Conservation (phyloP, 2,888 invertebrate species). For the Eulithis testata region DNA sequence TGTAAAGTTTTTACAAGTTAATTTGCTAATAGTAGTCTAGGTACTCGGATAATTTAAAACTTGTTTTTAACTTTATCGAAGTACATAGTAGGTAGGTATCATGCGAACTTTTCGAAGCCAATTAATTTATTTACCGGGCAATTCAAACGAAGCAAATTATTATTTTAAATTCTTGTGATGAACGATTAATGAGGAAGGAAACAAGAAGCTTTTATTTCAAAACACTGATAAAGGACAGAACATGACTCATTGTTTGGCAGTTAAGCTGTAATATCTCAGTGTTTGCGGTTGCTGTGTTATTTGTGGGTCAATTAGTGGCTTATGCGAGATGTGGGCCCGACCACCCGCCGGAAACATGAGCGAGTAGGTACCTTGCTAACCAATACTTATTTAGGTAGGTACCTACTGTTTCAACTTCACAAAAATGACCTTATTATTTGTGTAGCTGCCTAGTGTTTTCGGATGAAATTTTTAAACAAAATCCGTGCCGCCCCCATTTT, state of each 20-base stretch:
- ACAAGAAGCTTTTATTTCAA: constrained; percentile 46
- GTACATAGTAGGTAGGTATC: neutral
- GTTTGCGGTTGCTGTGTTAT: constrained; percentile 61
- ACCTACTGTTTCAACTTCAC: constrained; percentile 27
- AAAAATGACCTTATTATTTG: constrained; percentile 33
- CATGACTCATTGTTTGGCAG: constrained; percentile 59
- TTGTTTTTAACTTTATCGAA: constrained; percentile 11
- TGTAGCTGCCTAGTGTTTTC: constrained; percentile 54
- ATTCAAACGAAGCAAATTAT: constrained; percentile 25
- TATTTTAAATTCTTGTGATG: constrained; percentile 19
- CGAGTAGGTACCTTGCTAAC: constrained; percentile 7
- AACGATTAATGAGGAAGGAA: constrained; percentile 55
- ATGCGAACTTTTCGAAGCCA: constrained; percentile 14
- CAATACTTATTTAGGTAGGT: constrained; percentile 20
- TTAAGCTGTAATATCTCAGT: constrained; percentile 56
- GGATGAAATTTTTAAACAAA: constrained; percentile 71
- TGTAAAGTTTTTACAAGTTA: constrained; percentile 26
- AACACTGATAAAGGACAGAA: constrained; percentile 51
- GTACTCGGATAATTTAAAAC: constrained; percentile 14
- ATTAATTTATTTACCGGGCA: constrained; percentile 22
- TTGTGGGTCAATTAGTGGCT: constrained; percentile 64
- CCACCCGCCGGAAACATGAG: constrained; percentile 52
- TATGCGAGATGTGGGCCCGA: constrained; percentile 46
- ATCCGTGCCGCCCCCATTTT: constrained; percentile 60
- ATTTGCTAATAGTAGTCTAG: constrained; percentile 19